A percentile compares a stretch with the other conserved stretches of the same genome.
Conservation (phyloP, 2,888 invertebrate species). For the Mesorhabditis belari region DNA sequence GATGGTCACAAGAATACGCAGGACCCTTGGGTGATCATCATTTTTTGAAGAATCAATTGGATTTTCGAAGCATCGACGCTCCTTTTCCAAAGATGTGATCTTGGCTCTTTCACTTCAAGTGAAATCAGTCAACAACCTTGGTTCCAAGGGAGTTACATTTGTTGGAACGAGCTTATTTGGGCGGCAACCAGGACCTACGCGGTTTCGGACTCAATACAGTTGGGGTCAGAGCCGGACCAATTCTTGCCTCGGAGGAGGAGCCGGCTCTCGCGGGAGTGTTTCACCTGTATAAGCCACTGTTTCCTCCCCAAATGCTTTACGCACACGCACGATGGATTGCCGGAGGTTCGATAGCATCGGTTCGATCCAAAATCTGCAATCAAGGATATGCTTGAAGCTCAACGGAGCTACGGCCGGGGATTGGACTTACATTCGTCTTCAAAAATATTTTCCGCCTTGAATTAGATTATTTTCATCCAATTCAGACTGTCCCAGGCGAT, state of each 20-base stretch:
- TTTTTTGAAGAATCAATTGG: constrained; percentile 74
- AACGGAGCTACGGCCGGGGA: constrained; percentile 71
- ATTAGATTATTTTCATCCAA: constrained; percentile 83
- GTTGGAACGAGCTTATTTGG: constrained; percentile 69
- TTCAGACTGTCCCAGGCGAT: constrained; percentile 60
- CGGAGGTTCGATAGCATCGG: constrained; percentile 47
- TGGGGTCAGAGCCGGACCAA: constrained; percentile 62
- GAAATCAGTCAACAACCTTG: constrained; percentile 21
- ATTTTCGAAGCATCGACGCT: constrained; percentile 52
- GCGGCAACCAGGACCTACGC: constrained; percentile 79
- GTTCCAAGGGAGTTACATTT: constrained; percentile 41
- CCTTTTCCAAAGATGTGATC: not conserved
- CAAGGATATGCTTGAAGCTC: constrained; percentile 37
- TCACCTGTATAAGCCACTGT: constrained; percentile 79
- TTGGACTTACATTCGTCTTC: constrained; percentile 76
- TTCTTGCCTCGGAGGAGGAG: constrained; percentile 58
- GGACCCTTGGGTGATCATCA: constrained; percentile 86
- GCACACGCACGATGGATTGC: constrained; percentile 88
- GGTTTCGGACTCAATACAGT: constrained; percentile 70
- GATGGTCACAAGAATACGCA: constrained; percentile 74
- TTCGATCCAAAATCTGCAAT: constrained; percentile 32
- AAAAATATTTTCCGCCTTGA: constrained; percentile 65
- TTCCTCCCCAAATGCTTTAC: constrained; percentile 66
- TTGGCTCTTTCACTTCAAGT: not conserved
- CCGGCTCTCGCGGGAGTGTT: constrained; percentile 79